phyloP scores from a whole-genome alignment of 1,140 invertebrate genomes.

The Drosophila tsacasi region DNA sequence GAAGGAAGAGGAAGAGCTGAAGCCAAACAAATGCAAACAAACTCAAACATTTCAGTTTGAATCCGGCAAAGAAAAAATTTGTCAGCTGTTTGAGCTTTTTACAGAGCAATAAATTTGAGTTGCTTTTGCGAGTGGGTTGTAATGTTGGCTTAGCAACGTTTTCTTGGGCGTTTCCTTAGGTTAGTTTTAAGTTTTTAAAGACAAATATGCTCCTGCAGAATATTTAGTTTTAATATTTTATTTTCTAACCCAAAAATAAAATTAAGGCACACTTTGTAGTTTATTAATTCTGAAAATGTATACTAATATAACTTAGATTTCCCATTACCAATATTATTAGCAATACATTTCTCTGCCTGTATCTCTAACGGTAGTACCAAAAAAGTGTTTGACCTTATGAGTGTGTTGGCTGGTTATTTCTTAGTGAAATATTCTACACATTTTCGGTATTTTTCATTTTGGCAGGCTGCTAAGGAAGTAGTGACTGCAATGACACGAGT shows the following conservation, averaged over 20 bases:
- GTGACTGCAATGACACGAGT: conserved; percentile 49
- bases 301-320: background rate
- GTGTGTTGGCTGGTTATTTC: conserved; percentile 10
- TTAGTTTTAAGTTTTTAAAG: background rate
- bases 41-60: conserved; percentile 32
- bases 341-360: background rate
- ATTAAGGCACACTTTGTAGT: background rate
- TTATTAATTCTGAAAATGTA: background rate
- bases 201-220: too few species aligned
- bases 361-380: background rate
- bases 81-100: conserved; percentile 12
- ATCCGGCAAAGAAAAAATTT: conserved; percentile 13
- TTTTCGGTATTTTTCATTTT: conserved; percentile 35
- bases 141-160: background rate
- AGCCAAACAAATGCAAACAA: conserved; percentile 77
- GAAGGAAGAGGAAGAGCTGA: conserved; percentile 31
- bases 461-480: conserved; percentile 39
- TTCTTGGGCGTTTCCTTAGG: background rate
- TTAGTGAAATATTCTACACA: conserved; percentile 51
- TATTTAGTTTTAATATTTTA: too few species aligned
- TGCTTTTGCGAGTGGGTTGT: background rate
- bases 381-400: conserved; percentile 4
- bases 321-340: background rate
- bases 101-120: background rate
- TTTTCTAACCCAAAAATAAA: background rate